Evolutionary conservation across 2,113 vertebrate genomes (phyloP), one percentile per base, ranked within the genome.

Genomic region (Tiliqua scincoides): DNA sequence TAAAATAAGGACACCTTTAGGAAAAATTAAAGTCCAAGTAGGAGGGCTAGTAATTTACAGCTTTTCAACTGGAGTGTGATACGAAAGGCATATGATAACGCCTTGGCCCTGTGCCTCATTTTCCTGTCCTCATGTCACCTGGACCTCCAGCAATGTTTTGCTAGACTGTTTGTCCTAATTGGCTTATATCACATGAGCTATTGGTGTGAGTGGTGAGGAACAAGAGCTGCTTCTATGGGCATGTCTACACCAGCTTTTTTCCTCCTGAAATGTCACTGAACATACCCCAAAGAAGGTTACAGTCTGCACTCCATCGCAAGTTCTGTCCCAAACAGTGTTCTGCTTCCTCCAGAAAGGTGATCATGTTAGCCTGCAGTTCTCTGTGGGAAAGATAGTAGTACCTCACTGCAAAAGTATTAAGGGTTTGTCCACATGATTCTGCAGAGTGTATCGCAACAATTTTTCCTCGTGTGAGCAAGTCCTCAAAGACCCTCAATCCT

Each of bases 21-120:
- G 40, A 48, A 79, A 76, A 82, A 79, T 27, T 35, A 85, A 85
- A 82, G 83, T 89, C 32, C 83, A 77, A 62, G 32, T 30, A 12
- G 21, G 67, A 80, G 37, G 37, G 54, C 37, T 52, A n/a, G 57
- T 81, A 37, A 78, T 85, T 89, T 89, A 85, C 59, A 35, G 73
- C 83, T 89, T 85, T 77, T 73, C 54, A 71, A 17, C 18, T 63
- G 40, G 79, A 76, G 12, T 63, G 32, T 82, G 79, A 43, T 82
- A 85, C 52, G 52, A 83, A 83, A 82, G 12, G 48, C 35, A 27
- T 54, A 68, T 68, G 52, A 71, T 48, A 76, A 35, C 63, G n/a
- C 18, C 23, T 68, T 82, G 77, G 30, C 77, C 67, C 40, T 37
- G 65, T 37, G 17, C 62, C 72, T 82, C 43, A 57, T 32, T 71